Conservation (phyloP, 2,797 vertebrate genomes). For the Danio jaintianensis region DNA sequence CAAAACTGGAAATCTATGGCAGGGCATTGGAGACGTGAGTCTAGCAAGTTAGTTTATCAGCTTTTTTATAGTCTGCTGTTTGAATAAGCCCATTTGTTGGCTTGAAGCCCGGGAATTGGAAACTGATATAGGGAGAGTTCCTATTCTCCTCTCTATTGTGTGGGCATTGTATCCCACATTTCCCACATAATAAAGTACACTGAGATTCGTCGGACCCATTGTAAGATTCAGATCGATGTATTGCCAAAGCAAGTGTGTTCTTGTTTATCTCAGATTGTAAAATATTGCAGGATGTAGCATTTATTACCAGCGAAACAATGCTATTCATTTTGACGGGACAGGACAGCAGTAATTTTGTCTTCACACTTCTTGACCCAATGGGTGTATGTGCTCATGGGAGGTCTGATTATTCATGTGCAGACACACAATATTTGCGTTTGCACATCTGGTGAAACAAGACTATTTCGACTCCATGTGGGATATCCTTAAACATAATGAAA, state of each 20-base stretch:
- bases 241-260: constrained; percentile 48
- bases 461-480: constrained; percentile 78
- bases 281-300: not conserved
- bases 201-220: constrained; percentile 15
- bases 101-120: constrained; percentile 30
- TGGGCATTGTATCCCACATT: constrained; percentile 49
- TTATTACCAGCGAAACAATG: not conserved
- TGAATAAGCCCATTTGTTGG: constrained; percentile 49
- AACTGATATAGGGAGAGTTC: constrained; percentile 57
- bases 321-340: constrained; percentile 19
- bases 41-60: constrained; percentile 17
- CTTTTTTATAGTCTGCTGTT: constrained; percentile 26
- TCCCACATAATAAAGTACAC: constrained; percentile 56
- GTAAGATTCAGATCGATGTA: constrained; percentile 29
- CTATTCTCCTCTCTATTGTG: constrained; percentile 55
- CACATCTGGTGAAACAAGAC: constrained; percentile 75
- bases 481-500: constrained; percentile 81
- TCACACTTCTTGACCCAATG: not conserved
- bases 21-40: constrained; percentile 2
- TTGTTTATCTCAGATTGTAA: constrained; percentile 28
- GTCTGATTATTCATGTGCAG: constrained; percentile 21
- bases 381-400: not conserved
- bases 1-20: constrained; percentile 19
- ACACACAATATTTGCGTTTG: constrained; percentile 69
- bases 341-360: not conserved